A percentile compares a stretch with the other conserved stretches of the same genome.
phyloP scores from a whole-genome alignment of 1,140 invertebrate genomes.

The Drosophila pruinosa region DNA sequence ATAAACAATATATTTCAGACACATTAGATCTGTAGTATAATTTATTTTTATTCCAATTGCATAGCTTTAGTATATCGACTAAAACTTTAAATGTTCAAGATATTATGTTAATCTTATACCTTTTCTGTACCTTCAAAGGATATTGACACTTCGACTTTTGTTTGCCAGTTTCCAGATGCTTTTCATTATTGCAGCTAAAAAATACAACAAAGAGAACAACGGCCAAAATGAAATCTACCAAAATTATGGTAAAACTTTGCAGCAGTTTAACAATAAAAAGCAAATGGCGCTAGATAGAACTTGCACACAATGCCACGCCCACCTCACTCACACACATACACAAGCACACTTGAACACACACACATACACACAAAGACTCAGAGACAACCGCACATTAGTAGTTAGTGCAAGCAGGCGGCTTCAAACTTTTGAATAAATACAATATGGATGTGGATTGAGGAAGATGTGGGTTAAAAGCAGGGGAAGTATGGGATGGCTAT shows the following conservation, averaged over 20 bases:
- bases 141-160: slow-evolving; percentile 10
- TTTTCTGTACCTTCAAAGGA: not conserved
- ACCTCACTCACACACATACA: not conserved
- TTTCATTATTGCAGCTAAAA: slow-evolving; percentile 38
- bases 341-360: slow-evolving; percentile 12
- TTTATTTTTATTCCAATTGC: too few species aligned
- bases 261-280: slow-evolving; percentile 79
- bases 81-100: too few species aligned
- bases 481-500: not conserved
- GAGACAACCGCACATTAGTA: slow-evolving; percentile 74
- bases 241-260: slow-evolving; percentile 76
- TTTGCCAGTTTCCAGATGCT: not conserved
- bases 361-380: slow-evolving; percentile 5
- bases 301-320: slow-evolving; percentile 53
- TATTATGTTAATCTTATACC: too few species aligned
- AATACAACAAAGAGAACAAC: slow-evolving; percentile 22
- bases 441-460: slow-evolving; percentile 36
- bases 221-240: slow-evolving; percentile 37
- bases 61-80: too few species aligned
- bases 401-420: slow-evolving; percentile 78
- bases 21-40: too few species aligned
- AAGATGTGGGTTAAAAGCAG: not conserved
- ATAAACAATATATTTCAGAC: too few species aligned
- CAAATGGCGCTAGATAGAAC: slow-evolving; percentile 70
- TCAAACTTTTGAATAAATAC: slow-evolving; percentile 79